Evolutionary conservation across 2,888 invertebrate genomes (phyloP).

Genomic region (Mechanitis messenoides): DNA sequence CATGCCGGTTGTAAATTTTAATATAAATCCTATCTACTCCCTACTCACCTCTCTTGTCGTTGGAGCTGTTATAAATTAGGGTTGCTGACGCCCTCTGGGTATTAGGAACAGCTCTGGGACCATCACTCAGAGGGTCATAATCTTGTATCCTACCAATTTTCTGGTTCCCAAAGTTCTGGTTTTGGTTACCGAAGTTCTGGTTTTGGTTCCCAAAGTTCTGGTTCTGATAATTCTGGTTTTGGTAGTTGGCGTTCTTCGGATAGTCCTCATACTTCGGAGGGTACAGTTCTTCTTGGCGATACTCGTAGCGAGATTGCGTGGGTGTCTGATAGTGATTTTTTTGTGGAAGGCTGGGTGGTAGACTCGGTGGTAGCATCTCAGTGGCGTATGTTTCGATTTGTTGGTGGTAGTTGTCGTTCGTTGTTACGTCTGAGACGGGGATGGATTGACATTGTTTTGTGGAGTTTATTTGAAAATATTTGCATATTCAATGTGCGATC

Average conservation of each 20-base stretch:
- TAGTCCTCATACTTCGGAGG: slow-evolving; percentile 40
- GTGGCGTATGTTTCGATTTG: slow-evolving; percentile 70
- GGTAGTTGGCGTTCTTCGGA: slow-evolving; percentile 36
- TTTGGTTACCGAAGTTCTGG: slow-evolving; percentile 14
- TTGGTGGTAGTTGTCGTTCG: slow-evolving; percentile 67
- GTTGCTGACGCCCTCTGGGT: slow-evolving; percentile 88
- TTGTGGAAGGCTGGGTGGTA: slow-evolving; percentile 55
- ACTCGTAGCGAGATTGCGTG: slow-evolving; percentile 32
- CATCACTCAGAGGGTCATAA: slow-evolving; percentile 85
- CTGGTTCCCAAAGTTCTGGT: slow-evolving; percentile 37
- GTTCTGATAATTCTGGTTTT: slow-evolving; percentile 7
- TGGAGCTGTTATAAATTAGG: slow-evolving; percentile 84
- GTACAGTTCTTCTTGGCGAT: slow-evolving; percentile 33
- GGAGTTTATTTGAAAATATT: no score
- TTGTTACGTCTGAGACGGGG: slow-evolving; percentile 47
- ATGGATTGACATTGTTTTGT: slow-evolving; percentile 8
- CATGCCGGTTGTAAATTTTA: neutral
- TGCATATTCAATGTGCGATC: no score
- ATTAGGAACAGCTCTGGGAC: slow-evolving; percentile 82
- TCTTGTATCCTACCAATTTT: slow-evolving; percentile 86
- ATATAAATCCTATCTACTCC: neutral
- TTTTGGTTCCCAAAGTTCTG: neutral
- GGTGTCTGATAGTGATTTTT: slow-evolving; percentile 66
- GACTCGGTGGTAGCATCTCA: slow-evolving; percentile 62
- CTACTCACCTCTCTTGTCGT: slow-evolving; percentile 56